These are phyloP conservation scores for Hirtodrosophila histrioides DNA, from an alignment of 2,888 invertebrate species.

Conservation along the genomic window DNA sequence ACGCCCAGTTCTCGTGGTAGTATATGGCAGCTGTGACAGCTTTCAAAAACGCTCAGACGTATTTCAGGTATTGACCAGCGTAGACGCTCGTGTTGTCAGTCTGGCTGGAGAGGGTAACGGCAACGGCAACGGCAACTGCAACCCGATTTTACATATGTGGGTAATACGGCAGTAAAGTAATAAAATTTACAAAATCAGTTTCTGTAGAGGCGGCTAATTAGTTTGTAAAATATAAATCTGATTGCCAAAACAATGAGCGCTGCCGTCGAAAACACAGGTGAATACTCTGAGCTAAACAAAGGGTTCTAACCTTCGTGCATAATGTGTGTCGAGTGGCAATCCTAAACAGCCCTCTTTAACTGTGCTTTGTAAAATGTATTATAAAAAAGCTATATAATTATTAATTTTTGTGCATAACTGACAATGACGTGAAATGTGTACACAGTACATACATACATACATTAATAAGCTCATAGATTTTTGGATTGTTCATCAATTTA, in stretches of 20 bases:
- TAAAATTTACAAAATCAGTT: slow-evolving; percentile 2
- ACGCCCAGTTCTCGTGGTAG: slow-evolving; percentile 20
- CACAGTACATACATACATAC: too few species aligned
- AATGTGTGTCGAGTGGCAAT: slow-evolving; percentile 4
- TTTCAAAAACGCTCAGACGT: slow-evolving; percentile 57
- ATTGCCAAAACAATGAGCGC: slow-evolving; percentile 35
- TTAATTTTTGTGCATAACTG: slow-evolving; percentile 1
- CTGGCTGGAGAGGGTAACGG: background rate
- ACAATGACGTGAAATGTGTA: background rate
- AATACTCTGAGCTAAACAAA: slow-evolving; percentile 25
- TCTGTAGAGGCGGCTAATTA: slow-evolving; percentile 4
- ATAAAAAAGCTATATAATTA: slow-evolving; percentile 16
- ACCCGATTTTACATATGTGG: background rate
- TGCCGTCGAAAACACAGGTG: slow-evolving; percentile 50
- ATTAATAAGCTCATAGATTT: too few species aligned
- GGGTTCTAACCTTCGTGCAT: slow-evolving; percentile 4
- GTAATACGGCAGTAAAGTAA: background rate
- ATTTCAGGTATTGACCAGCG: slow-evolving; percentile 60
- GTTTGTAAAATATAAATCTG: slow-evolving; percentile 4
- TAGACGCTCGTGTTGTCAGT: slow-evolving; percentile 40
- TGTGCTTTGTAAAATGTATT: slow-evolving; percentile 6
- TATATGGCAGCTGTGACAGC: slow-evolving; percentile 21
- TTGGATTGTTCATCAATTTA: too few species aligned
- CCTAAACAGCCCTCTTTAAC: background rate
- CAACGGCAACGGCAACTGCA: background rate